Base-by-base conservation (phyloP, 2,888 invertebrate species). In the Dinocampus coccinellae region DNA sequence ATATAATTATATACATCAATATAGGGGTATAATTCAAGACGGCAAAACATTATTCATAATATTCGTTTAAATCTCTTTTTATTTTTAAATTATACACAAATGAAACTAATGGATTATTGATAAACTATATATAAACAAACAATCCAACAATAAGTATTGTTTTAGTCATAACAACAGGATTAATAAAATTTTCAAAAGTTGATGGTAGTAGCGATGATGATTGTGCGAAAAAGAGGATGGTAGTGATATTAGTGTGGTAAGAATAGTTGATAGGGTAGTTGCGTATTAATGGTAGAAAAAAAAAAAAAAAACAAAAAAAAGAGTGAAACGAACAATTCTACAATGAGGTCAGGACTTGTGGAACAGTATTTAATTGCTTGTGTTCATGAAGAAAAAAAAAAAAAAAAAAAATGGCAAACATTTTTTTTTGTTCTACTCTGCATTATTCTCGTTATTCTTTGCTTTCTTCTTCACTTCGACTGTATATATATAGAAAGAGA, bases 121-220 rank as follows among this genome's bases (percentile, higher is more conserved):
- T 42, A 3, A 6, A 3, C 2, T 52, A 52, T 22, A 4, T 52
- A 24, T 52, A 20, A 20, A 10, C n/a, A 55, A 6, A 73, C 77
- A 79, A 75, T 80, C 77, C 72, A 80, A 81, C 80, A 81, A 81
- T 79, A 78, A 78, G 80, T 79, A 80, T 81, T 80, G 80, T 80
- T 80, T 80, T 78, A 77, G 73, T 67, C 74, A 61, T 69, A 68
- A 71, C 77, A 78, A 79, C 77, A 76, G 73, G 75, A 64, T 75
- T 77, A 79, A 80, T 81, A 78, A 79, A 80, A 79, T 76, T 69
- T 66, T 62, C 73, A 68, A 62, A 70, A 58, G 68, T 39, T 63
- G 70, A 13, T 69, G 63, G 70, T 70, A 57, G 64, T 72, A 26
- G 55, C 47, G 70, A 73, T 69, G 69, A 75, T 67, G 70, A 65